These are phyloP conservation scores for Crotalus tigris DNA, from an alignment of 2,113 vertebrate genomes.

Conservation along the genomic window DNA sequence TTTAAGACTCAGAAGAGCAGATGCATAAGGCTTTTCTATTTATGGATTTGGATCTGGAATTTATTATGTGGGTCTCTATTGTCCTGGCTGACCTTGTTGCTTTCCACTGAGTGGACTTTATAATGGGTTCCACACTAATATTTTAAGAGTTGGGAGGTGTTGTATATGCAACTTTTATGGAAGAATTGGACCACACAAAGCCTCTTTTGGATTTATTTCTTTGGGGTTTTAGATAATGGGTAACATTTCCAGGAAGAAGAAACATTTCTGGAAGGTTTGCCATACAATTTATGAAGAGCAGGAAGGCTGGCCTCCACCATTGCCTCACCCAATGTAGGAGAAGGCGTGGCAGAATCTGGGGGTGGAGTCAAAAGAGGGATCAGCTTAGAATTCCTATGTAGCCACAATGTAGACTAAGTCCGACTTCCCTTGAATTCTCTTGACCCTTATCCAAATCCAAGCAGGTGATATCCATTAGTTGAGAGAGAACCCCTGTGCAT, in stretches of 20 bases:
- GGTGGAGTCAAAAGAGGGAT: neutral
- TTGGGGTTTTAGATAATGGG: neutral
- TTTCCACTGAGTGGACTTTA: neutral
- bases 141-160: neutral
- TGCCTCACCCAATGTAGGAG: neutral
- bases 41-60: neutral
- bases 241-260: neutral
- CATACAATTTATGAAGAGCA: neutral
- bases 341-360: neutral
- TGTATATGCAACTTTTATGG: neutral
- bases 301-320: neutral
- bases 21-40: neutral
- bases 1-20: neutral
- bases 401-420: neutral
- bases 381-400: neutral
- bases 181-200: neutral
- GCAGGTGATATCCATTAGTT: neutral
- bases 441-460: neutral
- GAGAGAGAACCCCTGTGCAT: neutral
- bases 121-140: neutral
- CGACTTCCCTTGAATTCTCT: neutral
- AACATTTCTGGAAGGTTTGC: neutral
- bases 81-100: neutral
- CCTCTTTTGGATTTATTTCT: neutral
- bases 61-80: neutral